Conservation (phyloP, 2,113 vertebrate genomes). For the Prionailurus viverrinus region DNA sequence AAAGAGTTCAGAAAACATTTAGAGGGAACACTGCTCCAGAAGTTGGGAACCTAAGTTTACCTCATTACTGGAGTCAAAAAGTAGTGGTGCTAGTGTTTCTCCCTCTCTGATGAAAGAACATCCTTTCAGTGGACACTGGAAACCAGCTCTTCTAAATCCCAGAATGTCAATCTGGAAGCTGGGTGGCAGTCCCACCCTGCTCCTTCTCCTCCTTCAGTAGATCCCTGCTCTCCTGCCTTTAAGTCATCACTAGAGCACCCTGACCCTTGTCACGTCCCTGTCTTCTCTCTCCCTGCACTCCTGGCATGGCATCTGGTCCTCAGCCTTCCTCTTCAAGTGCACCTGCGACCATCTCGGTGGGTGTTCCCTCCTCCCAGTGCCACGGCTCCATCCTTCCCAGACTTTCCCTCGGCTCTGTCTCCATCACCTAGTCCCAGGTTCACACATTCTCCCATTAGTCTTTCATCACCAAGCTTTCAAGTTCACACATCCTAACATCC, state of each 20-base stretch:
- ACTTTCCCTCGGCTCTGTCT: not conserved
- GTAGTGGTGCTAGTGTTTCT: not conserved
- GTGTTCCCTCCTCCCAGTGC: not conserved
- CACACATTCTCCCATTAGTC: not conserved
- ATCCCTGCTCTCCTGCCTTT: not conserved
- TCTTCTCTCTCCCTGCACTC: not conserved
- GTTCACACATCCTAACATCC: not conserved
- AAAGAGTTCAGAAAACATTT: not conserved
- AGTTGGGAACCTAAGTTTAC: not conserved
- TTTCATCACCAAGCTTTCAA: not conserved
- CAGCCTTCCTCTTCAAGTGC: not conserved
- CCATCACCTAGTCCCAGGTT: not conserved
- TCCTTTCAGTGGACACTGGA: not conserved
- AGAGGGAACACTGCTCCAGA: not conserved
- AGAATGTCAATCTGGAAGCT: not conserved
- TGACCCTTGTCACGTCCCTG: not conserved
- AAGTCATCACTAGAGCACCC: not conserved
- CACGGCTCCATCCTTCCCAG: not conserved
- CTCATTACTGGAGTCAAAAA: not conserved
- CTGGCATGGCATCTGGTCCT: not conserved
- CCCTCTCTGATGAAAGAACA: not conserved
- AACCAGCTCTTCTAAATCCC: not conserved
- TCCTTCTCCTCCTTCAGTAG: not conserved
- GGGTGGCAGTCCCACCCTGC: not conserved
- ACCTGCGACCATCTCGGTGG: rapidly evolving